Percentiles rank a stretch among this genome's conserved stretches.
These are phyloP conservation scores for Aphis gossypii DNA, from an alignment of 1,140 invertebrate species.

Conservation along the genomic window DNA sequence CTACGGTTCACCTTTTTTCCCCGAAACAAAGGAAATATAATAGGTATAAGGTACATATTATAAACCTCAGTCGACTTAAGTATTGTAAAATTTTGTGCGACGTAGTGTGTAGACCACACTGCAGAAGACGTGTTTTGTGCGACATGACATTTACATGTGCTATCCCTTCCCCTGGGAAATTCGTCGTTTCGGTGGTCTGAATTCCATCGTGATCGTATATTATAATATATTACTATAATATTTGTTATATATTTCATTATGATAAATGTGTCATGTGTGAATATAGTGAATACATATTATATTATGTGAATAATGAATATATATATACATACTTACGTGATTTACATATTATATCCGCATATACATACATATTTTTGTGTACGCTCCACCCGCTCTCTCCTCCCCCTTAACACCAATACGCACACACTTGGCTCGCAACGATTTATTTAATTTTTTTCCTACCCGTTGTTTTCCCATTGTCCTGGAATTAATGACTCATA, in stretches of 20 bases:
- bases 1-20: background rate
- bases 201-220: background rate
- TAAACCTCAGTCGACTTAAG: background rate
- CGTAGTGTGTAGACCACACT: background rate
- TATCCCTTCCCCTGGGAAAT: background rate
- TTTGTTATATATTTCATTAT: no score
- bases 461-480: constrained; percentile 53
- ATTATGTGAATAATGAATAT: background rate
- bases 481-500: constrained; percentile 44
- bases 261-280: no score
- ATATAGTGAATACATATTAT: background rate
- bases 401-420: background rate
- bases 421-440: background rate
- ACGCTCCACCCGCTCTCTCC: background rate
- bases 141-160: background rate
- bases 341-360: background rate
- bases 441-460: background rate
- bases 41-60: background rate
- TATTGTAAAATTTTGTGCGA: background rate
- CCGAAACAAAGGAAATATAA: background rate
- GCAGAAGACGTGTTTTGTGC: background rate
- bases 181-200: background rate
- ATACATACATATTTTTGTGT: background rate
- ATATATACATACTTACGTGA: background rate
- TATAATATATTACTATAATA: background rate